Base-by-base conservation (phyloP, 2,113 vertebrate species). In the Cygnus atratus region DNA sequence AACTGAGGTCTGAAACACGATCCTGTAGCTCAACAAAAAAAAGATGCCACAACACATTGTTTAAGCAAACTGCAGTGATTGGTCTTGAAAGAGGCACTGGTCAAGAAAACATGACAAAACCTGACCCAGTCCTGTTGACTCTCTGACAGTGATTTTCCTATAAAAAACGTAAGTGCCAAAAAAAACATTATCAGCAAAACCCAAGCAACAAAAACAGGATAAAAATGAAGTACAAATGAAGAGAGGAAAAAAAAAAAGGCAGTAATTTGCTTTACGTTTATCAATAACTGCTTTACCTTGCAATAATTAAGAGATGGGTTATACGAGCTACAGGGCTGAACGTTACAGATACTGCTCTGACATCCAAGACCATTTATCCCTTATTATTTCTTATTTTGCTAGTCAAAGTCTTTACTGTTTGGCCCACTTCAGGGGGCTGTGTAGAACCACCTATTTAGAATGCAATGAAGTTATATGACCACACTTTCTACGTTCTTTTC, bases 301-400 rank as follows among this genome's bases (percentile, higher is more conserved):
- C n/a, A 61, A 14, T 7, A 68, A 66, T 11, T 46, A 79, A 82
- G 41, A 55, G 66, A 67, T 3, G 16, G 19, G 35, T 63, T 50
- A 0, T 21, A n/a, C 29, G 22, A 67, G 81, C 43, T 65, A 55
- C 2, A 63, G 13, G 21, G 57, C 14, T 68, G 62, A 59, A 75
- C 0, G 0, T n/a, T 35, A 59, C 37, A 76, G 21, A 29, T 20
- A 22, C 16, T 41, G 9, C 43, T 66, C 31, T 2, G 29, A 63
- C 43, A 11, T 33, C 62, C 22, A 26, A 78, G 48, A 68, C 17
- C 55, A 50, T 21, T 74, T 33, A 50, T 16, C 22, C 33, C 22
- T 11, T 41, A 20, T 41, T 66, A 57, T 48, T 84, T 88, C 41
- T 86, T 35, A 28, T 50, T 88, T 82, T 74, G 31, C 8, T 59